These are phyloP conservation scores for Andrena haemorrhoa DNA, from an alignment of 2,888 invertebrate genomes.

Conservation along the genomic window DNA sequence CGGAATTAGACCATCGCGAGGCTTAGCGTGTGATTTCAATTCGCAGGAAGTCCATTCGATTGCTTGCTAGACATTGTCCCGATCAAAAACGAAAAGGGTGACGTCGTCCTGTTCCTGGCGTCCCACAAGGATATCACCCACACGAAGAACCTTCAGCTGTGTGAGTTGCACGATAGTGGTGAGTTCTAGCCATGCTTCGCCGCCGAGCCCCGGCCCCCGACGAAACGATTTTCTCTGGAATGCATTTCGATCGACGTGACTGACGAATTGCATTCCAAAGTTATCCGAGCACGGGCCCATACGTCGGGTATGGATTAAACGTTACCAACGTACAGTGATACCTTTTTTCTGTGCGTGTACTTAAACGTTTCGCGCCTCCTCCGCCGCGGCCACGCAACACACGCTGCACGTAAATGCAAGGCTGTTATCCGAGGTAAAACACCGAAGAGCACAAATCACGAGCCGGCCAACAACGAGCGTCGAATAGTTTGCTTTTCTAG, in stretches of 20 bases:
- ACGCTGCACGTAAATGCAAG: conserved; percentile 58
- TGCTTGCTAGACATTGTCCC: conserved; percentile 98
- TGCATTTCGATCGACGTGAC: conserved; percentile 53
- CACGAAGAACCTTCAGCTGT: conserved; percentile 87
- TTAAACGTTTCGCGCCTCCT: conserved; percentile 55
- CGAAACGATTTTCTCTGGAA: conserved; percentile 65
- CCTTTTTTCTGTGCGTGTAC: conserved; percentile 85
- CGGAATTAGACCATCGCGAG: not conserved
- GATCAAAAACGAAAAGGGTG: conserved; percentile 98
- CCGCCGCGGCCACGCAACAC: conserved; percentile 65
- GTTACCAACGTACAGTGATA: conserved; percentile 35
- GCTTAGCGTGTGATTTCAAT: conserved; percentile 4
- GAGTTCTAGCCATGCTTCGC: conserved; percentile 85
- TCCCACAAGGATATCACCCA: conserved; percentile 98
- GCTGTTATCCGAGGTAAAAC: conserved; percentile 37
- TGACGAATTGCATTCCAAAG: conserved; percentile 63
- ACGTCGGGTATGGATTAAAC: conserved; percentile 55
- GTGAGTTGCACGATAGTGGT: conserved; percentile 95
- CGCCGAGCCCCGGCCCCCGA: conserved; percentile 53
- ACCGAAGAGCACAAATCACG: conserved; percentile 41
- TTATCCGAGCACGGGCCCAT: conserved; percentile 48
- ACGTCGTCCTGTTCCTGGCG: conserved; percentile 97
- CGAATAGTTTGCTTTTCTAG: conserved; percentile 51
- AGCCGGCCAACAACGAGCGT: conserved; percentile 15
- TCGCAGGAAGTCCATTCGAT: conserved; percentile 95